Evolutionary conservation across 2,113 vertebrate genomes (phyloP).

Genomic region (Muntiacus muntjak): DNA sequence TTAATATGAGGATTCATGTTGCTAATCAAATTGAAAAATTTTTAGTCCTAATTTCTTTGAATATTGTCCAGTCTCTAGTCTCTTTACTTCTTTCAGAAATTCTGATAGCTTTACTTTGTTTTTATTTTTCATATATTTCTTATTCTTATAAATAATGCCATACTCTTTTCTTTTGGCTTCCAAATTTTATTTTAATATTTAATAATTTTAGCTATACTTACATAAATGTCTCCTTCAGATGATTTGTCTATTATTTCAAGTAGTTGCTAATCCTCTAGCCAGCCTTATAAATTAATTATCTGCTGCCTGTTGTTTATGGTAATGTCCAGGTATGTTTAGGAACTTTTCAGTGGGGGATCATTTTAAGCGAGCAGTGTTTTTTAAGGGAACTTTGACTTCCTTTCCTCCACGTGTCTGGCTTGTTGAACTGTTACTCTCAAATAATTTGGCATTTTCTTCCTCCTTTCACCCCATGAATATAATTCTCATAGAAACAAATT

Average conservation of each 20-base stretch:
- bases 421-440: background rate
- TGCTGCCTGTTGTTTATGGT: background rate
- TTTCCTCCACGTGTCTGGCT: background rate
- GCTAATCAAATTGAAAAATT: background rate
- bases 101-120: background rate
- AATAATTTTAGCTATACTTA: background rate
- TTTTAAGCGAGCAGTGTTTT: background rate
- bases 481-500: background rate
- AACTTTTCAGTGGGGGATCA: background rate
- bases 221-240: background rate
- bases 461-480: background rate
- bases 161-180: background rate
- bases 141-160: background rate
- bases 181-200: background rate
- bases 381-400: background rate
- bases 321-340: background rate
- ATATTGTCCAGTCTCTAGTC: background rate
- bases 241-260: background rate
- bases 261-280: background rate
- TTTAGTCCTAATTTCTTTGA: background rate
- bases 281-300: background rate
- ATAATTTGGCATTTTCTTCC: background rate
- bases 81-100: background rate
- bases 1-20: background rate
- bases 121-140: background rate